Evolutionary conservation across 2,113 vertebrate species (phyloP), one percentile per base, ranked within the genome.

Genomic region (Anarhynchus alexandrinus): DNA sequence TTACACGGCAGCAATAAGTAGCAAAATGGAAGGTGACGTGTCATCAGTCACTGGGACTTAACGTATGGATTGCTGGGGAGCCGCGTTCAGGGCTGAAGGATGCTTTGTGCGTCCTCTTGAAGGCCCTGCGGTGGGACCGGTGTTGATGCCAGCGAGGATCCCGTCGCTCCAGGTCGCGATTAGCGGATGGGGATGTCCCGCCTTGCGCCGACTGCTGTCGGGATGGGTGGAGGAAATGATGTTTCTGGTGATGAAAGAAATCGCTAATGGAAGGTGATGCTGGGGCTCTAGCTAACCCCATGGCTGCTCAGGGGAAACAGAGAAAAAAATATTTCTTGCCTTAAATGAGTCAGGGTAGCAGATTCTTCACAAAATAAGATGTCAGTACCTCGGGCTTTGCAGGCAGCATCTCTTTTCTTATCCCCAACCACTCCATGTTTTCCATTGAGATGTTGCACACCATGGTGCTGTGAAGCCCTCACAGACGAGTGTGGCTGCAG

Each of bases 201-300:
- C 69, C 69, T 2, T 2, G 58, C 0, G 0, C 64, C 2, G 51
- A 0, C 14, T 7, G 38, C 2, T 12, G 74, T 16, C 1, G 5
- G 82, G 38, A 5, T 5, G 71, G 16, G 0, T 4, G 67, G 40
- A 43, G 52, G 45, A 51, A 25, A 36, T 4, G 2, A 2, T 25
- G 2, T 16, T 59, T 17, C 12, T 40, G 38, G 59, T 21, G 45
- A 13, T 14, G 21, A 38, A 22, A 78, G 40, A 42, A 51, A 30
- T 32, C 32, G 5, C 20, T 6, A 6, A 11, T 25, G 15, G 23
- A 12, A 11, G 47, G 49, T 51, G 66, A 5, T 29, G 43, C 52
- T 40, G 51, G 30, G 61, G 15, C 61, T 73, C 23, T 11, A 5
- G 65, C 42, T 62, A 40, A 30, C 38, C 21, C 43, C 9, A 3